Base-by-base conservation (phyloP, 1,140 invertebrate genomes). In the Brachionus koreanus region DNA sequence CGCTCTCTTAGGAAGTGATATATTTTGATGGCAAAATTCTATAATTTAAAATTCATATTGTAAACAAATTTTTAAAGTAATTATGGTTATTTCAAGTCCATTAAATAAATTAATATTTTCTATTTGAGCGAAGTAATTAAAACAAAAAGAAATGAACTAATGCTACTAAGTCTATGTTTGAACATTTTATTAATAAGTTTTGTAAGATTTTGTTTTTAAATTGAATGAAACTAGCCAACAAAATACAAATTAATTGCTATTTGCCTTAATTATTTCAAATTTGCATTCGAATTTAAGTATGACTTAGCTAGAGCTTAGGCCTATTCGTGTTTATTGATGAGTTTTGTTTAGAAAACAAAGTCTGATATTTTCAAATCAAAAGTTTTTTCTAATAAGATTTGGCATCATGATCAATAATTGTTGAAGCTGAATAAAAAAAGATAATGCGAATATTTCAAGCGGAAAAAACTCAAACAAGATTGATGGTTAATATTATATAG, bases 71-170 rank as follows among this genome's bases (percentile, higher is more conserved):
- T 33, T 33, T 39, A 69, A 69, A 69, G n/a, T 69, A 69, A 69
- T 69, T 69, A 69, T 69, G 19, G 65, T 69, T 69, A 39, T 69
- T 69, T 69, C 65, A 69, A 69, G 65, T 69, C 65, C 65, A 69
- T 69, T 69, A 69, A 69, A 42, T 69, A 69, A 69, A 69, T 69
- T 69, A 69, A 69, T 69, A 69, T 65, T 65, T 57, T 65, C 63
- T 65, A 33, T 65, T 65, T 39, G 65, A 69, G 35, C 35, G 35
- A 37, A 69, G 33, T 69, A 69, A 69, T 69, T 69, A 69, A 69
- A 69, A 39, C 65, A 69, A 69, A 37, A 19, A 37, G 65, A 37
- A 39, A 39, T 37, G 13, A 19, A 19, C 16, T 35, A 69, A 69
- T 19, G 33, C 37, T 39, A 35, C 37, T 39, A 69, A 69, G 65